Conservation (phyloP, 2,113 vertebrate species). For the Podarcis raffonei region DNA sequence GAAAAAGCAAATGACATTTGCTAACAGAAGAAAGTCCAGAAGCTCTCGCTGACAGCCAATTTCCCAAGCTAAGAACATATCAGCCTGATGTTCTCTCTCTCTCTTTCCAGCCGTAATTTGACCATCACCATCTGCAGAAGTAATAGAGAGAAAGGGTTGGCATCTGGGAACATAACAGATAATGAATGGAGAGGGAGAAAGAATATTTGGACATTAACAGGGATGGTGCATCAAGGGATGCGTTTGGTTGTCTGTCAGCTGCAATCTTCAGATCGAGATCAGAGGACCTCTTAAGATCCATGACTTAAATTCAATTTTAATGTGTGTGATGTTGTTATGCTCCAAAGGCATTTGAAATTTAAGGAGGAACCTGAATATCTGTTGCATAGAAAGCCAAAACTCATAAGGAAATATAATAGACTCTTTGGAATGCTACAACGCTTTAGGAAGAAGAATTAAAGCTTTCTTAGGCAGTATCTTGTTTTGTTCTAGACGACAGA, state of each 20-base stretch:
- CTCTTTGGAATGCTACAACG: background rate
- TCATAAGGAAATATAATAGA: conserved; percentile 45
- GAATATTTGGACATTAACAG: background rate
- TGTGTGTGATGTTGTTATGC: background rate
- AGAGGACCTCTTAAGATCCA: background rate
- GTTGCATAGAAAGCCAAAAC: conserved; percentile 49
- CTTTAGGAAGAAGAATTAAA: background rate
- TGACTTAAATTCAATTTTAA: background rate
- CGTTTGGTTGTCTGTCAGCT: background rate
- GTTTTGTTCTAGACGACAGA: background rate
- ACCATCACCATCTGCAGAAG: conserved; percentile 53
- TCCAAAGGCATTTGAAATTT: conserved; percentile 43
- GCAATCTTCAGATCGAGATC: background rate
- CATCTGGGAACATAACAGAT: conserved; percentile 35
- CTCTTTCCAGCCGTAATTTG: conserved; percentile 41
- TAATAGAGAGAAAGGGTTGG: conserved; percentile 35
- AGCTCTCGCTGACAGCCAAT: conserved; percentile 31
- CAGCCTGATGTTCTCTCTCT: conserved; percentile 42
- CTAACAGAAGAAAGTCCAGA: conserved; percentile 46
- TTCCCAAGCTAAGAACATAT: conserved; percentile 50
- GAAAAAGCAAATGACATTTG: conserved; percentile 31
- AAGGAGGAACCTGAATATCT: conserved; percentile 52
- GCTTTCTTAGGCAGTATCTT: background rate
- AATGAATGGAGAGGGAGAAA: conserved; percentile 31
- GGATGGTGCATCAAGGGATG: background rate